Base-by-base conservation (phyloP, 2,888 invertebrate genomes). In the Athripsodes cinereus region DNA sequence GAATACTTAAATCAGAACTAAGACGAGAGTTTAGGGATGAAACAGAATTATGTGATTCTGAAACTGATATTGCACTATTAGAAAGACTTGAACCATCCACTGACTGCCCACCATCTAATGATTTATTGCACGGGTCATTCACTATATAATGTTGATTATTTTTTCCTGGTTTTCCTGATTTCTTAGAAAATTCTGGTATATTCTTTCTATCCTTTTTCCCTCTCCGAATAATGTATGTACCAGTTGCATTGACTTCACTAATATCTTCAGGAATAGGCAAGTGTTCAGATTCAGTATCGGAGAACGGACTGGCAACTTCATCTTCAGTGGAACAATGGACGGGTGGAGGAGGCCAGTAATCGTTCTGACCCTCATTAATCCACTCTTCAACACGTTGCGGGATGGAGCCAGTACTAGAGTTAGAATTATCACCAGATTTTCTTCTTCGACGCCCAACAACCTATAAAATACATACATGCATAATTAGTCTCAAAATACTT, bases 151-250 rank as follows among this genome's bases (percentile, higher is more conserved):
- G 59, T 56, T 58, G 59, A 47, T 57, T 58, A 49, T 63, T 61
- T 56, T 59, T 53, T 10, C 58, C 59, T 1, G 71, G 64, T 57
- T 70, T 74, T 20, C 69, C 65, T 61, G 72, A 68, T 67, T 79
- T 80, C 67, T 79, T 80, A 64, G 74, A 74, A 66, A 81, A 76
- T 63, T 81, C 82, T 2, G 82, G 82, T 65, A 88, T 71, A 54
- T 84, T 81, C 69, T 86, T 85, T 51, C 88, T 75, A 65, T 85
- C 86, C 65, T 80, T 81, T 67, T 87, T 83, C 52, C 88, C 88
- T 62, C 87, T 84, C 48, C 91, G 78, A 61, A 92, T 88, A 40
- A 91, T 85, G 69, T 91, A 92, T n/a, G 91, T 92, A 26, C 90
- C 90, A 62, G 82, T 73, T 2, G 74, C 72, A 48, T 77, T 71